Evolutionary conservation across 2,797 vertebrate genomes (phyloP), one percentile per base, ranked within the genome.

Genomic region (Malurus leucopterus): DNA sequence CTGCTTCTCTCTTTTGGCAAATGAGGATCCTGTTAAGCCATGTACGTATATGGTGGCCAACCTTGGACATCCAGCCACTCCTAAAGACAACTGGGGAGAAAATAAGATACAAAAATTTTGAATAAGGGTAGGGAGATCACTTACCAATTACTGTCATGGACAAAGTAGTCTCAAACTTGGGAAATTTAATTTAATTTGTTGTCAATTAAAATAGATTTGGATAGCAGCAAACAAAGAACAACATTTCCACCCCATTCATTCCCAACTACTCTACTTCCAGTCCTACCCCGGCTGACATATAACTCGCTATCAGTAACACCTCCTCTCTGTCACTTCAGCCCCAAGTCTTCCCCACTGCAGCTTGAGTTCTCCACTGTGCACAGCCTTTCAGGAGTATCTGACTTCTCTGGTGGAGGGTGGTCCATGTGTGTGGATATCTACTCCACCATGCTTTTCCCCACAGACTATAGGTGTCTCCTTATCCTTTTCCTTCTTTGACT

Each of bases 21-120:
- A 78, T 7, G 14, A 59, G 71, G 8, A 30, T 59, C 6, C 13
- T 27, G 26, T 55, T 47, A 78, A 55, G 15, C 5, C 70, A 9
- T 15, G 17, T 18, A 30, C 0, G 0, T n/a, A 9, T 22, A 8
- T 8, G 20, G 15, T 41, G 26, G 22, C 21, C 62, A 67, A 0
- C 2, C 9, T 27, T 26, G n/a, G 2, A 32, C 5, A 23, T 30
- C 15, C 43, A 79, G 4, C 11, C 6, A 0, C 44, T 63, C 54
- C 55, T 43, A 30, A 70, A 51, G 58, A 51, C 7, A 8, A 13
- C 9, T 6, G 1, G 7, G 17, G 18, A 49, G 20, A 77, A 81
- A 74, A 70, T 44, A 65, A 53, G 13, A 27, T 38, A 20, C 8
- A 34, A 50, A 50, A 74, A 2, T 4, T 19, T 57, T 22, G 19